Base-by-base conservation (phyloP, 2,888 invertebrate genomes). In the Cepaea hortensis region DNA sequence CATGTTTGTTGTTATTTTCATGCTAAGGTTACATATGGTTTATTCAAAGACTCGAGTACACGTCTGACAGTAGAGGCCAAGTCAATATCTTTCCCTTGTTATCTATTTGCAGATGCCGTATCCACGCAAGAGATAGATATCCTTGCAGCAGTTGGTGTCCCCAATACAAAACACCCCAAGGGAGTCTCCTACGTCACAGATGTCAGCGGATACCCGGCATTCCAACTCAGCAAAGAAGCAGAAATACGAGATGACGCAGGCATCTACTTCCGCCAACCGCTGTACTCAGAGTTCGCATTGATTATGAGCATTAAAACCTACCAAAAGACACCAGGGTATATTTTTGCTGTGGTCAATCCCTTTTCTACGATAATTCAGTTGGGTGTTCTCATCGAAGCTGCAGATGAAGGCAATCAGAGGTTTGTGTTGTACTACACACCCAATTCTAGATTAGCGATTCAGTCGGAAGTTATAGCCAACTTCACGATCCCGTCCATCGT, bases 341-440 rank as follows among this genome's bases (percentile, higher is more conserved):
- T 98, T 84, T 94, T 95, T 95, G 97, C 98, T 72, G 97, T 98
- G 15, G 97, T 98, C 79, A 98, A 98, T 95, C 97, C 98, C 18
- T 96, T 97, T 93, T 98, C 98, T 94, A 98, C 97, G 7, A 96
- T 98, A 48, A 97, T 98, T 9, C 97, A 98, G 94, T 95, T 98
- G 88, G 98, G 98, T 61, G 90, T 95, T 20, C 90, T 91, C n/a
- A 81, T 95, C 50, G 46, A 55, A n/a, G 87, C 81, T 5, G 84
- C 91, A 23, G 93, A 92, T 88, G 89, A 89, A 15, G 96, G 95
- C 80, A 95, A 96, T 92, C 96, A 96, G 88, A 97, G 97, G 93
- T 96, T 98, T 85, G 97, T 97, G 0, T 95, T 99, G 11, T 95
- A 97, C 84, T 98, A 98, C 94, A 98, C 98, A 0, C 97, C 98